Percentiles rank a stretch among this genome's conserved stretches.
These are phyloP conservation scores for Drosophila cognata DNA, from an alignment of 2,888 invertebrate genomes.

Conservation along the genomic window DNA sequence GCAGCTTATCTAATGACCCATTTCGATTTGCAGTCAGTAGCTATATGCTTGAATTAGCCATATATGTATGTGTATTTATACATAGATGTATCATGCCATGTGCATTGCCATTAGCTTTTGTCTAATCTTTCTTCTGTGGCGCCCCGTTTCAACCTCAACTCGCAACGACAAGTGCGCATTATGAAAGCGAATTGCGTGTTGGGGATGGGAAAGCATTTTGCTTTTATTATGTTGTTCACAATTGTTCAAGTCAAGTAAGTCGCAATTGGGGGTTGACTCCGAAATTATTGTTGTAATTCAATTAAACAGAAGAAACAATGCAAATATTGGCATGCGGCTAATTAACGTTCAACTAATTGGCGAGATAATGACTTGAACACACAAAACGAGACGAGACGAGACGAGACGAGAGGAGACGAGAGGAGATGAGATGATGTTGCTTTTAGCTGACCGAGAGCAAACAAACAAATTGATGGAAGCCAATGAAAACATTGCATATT, in stretches of 20 bases:
- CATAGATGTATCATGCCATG: constrained; percentile 30
- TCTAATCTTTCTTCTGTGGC: constrained; percentile 60
- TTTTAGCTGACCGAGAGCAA: constrained; percentile 30
- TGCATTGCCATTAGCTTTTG: constrained; percentile 61
- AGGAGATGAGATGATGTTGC: constrained; percentile 13
- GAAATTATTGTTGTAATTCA: constrained; percentile 59
- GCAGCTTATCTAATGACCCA: constrained; percentile 70
- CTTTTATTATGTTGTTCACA: constrained; percentile 35
- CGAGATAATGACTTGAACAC: constrained; percentile 62
- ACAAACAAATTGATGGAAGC: constrained; percentile 30
- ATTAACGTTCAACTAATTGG: constrained; percentile 71
- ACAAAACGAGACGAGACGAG: constrained; percentile 12
- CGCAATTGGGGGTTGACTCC: constrained; percentile 49
- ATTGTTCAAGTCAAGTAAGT: constrained; percentile 38
- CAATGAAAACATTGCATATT: constrained; percentile 34
- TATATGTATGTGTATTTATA: neutral
- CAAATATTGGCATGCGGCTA: constrained; percentile 67
- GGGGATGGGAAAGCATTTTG: constrained; percentile 28
- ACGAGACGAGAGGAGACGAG: constrained; percentile 6
- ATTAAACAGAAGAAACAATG: constrained; percentile 56
- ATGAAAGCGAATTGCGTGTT: constrained; percentile 59
- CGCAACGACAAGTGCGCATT: constrained; percentile 59
- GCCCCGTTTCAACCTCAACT: constrained; percentile 12
- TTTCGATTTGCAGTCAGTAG: constrained; percentile 36
- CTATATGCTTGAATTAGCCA: neutral